Base-by-base conservation (phyloP, 2,888 invertebrate species). In the Apodemia hepburni region DNA sequence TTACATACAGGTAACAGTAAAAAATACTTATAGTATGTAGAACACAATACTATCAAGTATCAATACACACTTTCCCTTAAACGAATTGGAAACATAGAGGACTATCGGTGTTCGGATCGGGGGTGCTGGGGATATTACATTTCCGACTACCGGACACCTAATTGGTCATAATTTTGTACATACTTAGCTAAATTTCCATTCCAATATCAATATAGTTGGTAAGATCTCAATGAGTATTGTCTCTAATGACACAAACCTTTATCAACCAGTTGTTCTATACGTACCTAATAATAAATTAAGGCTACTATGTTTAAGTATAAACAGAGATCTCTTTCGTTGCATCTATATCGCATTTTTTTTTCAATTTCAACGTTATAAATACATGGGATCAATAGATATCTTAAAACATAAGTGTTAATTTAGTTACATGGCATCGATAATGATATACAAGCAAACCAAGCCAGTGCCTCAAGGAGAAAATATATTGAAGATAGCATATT, bases 271-370 rank as follows among this genome's bases (percentile, higher is more conserved):
- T 49, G 49, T 49, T 49, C 49, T 49, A 49, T 49, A 18, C 18
- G 18, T 49, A 49, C 18, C 49, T 49, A 49, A 49, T 49, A 9
- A 22, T 54, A 54, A 27, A 54, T 54, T 54, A 22, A 12, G 27
- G 18, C 15, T 42, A n/a, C 15, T 42, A 42, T 42, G 15, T 42
- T n/a, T 15, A 42, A 15, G 15, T 42, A 42, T 42, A 42, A 35
- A 42, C 38, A n/a, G 42, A 54, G 54, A 54, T 54, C 54, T 54
- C 54, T 27, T 54, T 15, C 27, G 54, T 42, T 42, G 15, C 42
- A n/a, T 42, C 42, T 42, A n/a, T n/a, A 42, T 15, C 15, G 42
- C 15, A 42, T 42, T 42, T 38, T 4, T 42, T 42, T 15, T 1
- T 22, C 22, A 22, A 27, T 27, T 54, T 27, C 12, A 54, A 12